These are phyloP conservation scores for Quadroppia sp. DNA, from an alignment of 2,888 invertebrate species.

Conservation along the genomic window DNA sequence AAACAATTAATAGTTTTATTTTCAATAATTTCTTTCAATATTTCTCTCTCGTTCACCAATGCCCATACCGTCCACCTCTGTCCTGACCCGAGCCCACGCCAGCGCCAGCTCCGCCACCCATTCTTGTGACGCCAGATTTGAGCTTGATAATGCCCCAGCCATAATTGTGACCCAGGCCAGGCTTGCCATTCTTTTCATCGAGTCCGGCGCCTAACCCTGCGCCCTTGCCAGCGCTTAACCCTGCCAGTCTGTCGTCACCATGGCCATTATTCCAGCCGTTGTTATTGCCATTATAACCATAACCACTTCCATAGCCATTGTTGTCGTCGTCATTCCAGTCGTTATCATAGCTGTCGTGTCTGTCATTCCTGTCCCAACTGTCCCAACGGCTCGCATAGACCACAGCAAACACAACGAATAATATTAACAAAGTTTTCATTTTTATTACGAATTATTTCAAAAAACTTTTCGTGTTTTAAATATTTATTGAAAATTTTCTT, in stretches of 20 bases:
- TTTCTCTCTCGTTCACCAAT: not conserved
- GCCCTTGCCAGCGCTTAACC: not conserved
- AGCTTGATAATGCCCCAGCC: not conserved
- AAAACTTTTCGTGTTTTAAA: too few relatives aligned
- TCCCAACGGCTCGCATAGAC: not conserved
- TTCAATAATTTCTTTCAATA: not conserved
- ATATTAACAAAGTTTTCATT: too few relatives aligned
- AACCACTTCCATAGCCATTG: too few relatives aligned
- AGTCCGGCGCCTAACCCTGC: not conserved
- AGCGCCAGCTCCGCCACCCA: conserved; percentile 3
- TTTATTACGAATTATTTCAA: too few relatives aligned
- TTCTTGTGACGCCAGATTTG: not conserved
- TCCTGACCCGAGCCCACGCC: conserved; percentile 5
- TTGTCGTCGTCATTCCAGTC: conserved; percentile 1
- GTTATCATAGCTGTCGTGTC: not conserved
- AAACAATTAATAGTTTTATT: not conserved
- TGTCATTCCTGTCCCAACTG: not conserved
- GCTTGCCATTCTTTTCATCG: not conserved
- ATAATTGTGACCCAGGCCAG: not conserved
- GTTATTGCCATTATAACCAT: too few relatives aligned
- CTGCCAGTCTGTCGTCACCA: not conserved
- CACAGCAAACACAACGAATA: too few relatives aligned
- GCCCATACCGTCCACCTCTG: not conserved
- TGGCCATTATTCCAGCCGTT: not conserved
- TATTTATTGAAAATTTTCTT: too few relatives aligned